phyloP scores from a whole-genome alignment of 2,888 invertebrate genomes.

The Chirona hameri region DNA sequence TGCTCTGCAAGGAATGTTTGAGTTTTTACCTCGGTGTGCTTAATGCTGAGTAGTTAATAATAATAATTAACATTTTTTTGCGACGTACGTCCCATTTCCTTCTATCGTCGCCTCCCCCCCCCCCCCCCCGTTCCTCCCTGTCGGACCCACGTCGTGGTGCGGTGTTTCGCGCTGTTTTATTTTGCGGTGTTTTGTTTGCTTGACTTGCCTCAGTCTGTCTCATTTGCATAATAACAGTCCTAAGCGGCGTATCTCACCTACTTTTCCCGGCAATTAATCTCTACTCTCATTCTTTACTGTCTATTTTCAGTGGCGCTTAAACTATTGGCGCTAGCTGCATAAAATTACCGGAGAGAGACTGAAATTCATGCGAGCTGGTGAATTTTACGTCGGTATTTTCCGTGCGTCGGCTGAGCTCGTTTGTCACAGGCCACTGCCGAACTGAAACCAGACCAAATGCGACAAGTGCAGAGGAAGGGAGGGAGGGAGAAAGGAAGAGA shows the following conservation, averaged over 20 bases:
- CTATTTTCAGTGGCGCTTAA: constrained; percentile 26
- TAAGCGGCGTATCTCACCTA: constrained; percentile 14
- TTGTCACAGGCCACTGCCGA: neutral
- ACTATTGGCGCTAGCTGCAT: constrained; percentile 5
- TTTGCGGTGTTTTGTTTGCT: neutral
- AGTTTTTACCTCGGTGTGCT: too few relatives aligned
- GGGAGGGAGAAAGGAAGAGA: too few relatives aligned
- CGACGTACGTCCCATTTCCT: too few relatives aligned
- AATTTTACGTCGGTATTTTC: neutral
- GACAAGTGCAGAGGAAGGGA: too few relatives aligned
- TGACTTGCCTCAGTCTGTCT: neutral
- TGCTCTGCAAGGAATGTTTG: too few relatives aligned
- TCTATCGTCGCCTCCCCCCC: too few relatives aligned
- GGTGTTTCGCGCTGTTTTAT: neutral
- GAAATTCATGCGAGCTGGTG: neutral
- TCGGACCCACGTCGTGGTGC: neutral
- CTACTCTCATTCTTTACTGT: constrained; percentile 7
- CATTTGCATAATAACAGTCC: constrained; percentile 12
- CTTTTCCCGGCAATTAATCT: constrained; percentile 26
- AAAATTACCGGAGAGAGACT: neutral
- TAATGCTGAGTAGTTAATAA: too few relatives aligned
- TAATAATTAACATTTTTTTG: too few relatives aligned
- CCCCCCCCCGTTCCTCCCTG: too few relatives aligned
- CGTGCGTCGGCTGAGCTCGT: neutral
- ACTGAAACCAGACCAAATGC: neutral